These are phyloP conservation scores for Liparis tanakae DNA, from an alignment of 2,797 vertebrate genomes.

Conservation along the genomic window DNA sequence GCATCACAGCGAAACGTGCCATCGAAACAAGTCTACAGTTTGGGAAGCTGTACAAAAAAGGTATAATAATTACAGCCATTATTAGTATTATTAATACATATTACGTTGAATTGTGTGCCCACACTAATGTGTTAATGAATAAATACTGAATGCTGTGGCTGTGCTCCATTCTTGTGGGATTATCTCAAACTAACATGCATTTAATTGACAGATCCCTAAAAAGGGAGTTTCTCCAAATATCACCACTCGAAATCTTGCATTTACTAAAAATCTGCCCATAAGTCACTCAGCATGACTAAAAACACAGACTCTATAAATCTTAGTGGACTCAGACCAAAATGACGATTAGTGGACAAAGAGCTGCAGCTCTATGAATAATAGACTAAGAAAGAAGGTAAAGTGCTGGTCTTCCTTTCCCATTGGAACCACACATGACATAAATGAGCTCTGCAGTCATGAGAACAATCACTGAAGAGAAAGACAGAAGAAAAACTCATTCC, in stretches of 20 bases:
- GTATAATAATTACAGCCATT: neutral
- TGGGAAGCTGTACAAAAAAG: neutral
- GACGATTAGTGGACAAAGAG: neutral
- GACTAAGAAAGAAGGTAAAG: neutral
- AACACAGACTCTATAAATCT: neutral
- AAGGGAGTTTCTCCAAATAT: neutral
- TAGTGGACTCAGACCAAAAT: neutral
- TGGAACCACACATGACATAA: constrained; percentile 17
- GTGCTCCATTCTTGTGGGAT: neutral
- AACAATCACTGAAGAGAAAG: neutral
- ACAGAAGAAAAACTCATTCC: constrained; percentile 13
- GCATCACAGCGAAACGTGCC: constrained; percentile 9
- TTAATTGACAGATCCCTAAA: neutral
- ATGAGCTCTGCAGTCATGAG: constrained; percentile 17
- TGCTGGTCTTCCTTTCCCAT: neutral
- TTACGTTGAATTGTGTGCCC: no score
- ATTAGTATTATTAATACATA: neutral
- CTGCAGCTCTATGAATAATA: constrained; percentile 1
- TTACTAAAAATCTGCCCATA: neutral
- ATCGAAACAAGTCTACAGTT: neutral
- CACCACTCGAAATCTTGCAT: neutral
- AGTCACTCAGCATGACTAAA: neutral
- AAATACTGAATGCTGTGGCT: neutral
- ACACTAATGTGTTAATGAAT: no score
- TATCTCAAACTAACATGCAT: neutral